Evolutionary conservation across 64 coral and sea anemone genomes (phyloP).

Genomic region (Orbicella faveolata): DNA sequence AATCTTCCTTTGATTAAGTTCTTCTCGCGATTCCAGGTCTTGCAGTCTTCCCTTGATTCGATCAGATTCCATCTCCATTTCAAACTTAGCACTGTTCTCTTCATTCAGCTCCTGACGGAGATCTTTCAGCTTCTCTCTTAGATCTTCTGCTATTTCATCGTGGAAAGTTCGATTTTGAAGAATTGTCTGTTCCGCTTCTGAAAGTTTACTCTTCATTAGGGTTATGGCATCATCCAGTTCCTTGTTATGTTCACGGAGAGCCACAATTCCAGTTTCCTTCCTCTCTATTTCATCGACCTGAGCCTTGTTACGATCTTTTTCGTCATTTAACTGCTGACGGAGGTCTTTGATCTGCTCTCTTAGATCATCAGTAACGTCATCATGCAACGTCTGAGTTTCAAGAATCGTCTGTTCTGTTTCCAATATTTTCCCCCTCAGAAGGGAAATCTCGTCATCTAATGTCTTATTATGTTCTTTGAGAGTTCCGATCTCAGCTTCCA

Average conservation of each 20-base stretch:
- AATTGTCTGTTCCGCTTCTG: neutral
- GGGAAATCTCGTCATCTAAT: slow-evolving; percentile 9
- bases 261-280: slow-evolving; percentile 1
- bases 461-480: slow-evolving; percentile 29
- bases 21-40: neutral
- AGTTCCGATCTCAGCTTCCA: neutral
- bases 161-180: slow-evolving; percentile 21
- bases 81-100: slow-evolving; percentile 6
- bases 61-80: slow-evolving; percentile 20
- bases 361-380: slow-evolving; percentile 20
- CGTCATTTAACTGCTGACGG: neutral
- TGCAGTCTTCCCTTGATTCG: slow-evolving; percentile 3
- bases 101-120: neutral
- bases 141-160: slow-evolving; percentile 28
- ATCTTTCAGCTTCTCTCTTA: slow-evolving; percentile 26
- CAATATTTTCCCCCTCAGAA: slow-evolving; percentile 9
- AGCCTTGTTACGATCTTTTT: neutral
- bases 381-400: slow-evolving; percentile 14
- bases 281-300: slow-evolving; percentile 1
- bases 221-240: neutral
- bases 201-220: slow-evolving; percentile 1
- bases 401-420: slow-evolving; percentile 7
- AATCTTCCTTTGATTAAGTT: slow-evolving; percentile 18
- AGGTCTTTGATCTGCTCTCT: slow-evolving; percentile 27
- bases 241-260: slow-evolving; percentile 7